Evolutionary conservation across 2,113 vertebrate species (phyloP), one percentile per base, ranked within the genome.

Genomic region (Macaca mulatta): DNA sequence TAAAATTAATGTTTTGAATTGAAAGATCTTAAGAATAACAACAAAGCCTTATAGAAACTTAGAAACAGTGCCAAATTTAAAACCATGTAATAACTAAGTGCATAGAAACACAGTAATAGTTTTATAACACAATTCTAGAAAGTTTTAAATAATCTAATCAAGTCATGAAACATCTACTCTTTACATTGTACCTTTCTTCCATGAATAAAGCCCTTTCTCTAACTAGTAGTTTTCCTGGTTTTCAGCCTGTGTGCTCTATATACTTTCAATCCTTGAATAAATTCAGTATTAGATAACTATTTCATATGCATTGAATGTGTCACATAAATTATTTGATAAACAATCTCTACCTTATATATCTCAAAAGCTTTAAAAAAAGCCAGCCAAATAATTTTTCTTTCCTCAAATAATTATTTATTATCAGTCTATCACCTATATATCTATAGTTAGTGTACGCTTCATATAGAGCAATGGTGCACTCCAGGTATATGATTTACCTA

Each of bases 231-330:
- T 98, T 97, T 98, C 67, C 95, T 91, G 48, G 59, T 57, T 93
- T 52, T 90, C 98, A 95, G 55, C 85, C 93, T 98, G 90, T 61
- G 59, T 75, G 64, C 52, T 70, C 97, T 98, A 98, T 69, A 87
- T 86, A 98, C 69, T 96, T 98, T 98, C 92, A 98, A 40, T 0
- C 97, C 97, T 98, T 98, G 25, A 98, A 98, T n/a, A 98, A 98
- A 98, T 90, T 90, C 67, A 98, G 95, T 84, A 97, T 95, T 94
- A 95, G 38, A 91, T 97, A 8, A 97, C 96, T 98, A 98, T 77
- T 97, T 98, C 81, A 97, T 35, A 57, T 79, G 93, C 50, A 82
- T n/a, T 57, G 74, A 94, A 82, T 35, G 12, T 61, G n/a, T 90
- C 70, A 11, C n/a, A 38, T 72, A 72, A 72, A 74, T 77, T 77